A percentile compares a stretch with the other conserved stretches of the same genome.
Evolutionary conservation across 2,113 vertebrate species (phyloP).

Genomic region (Arothron firmamentum): DNA sequence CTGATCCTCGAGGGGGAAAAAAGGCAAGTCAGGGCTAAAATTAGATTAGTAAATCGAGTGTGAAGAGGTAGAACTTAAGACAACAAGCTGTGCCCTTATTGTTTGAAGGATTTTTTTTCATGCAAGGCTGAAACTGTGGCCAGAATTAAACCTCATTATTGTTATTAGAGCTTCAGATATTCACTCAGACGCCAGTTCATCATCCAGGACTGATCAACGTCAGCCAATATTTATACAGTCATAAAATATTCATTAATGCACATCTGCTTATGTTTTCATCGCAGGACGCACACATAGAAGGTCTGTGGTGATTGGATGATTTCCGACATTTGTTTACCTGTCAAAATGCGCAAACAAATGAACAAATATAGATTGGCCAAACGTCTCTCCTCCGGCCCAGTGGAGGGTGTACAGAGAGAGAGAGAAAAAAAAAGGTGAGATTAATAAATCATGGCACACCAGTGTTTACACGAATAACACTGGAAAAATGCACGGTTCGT

Average conservation of each 20-base stretch:
- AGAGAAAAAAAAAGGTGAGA: constrained; percentile 39
- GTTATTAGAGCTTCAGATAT: constrained; percentile 6
- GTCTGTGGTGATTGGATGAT: not conserved
- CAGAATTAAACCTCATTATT: constrained; percentile 7
- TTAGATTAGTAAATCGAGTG: constrained; percentile 50
- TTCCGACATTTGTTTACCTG: constrained; percentile 22
- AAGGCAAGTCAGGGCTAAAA: constrained; percentile 41
- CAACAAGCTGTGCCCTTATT: constrained; percentile 20
- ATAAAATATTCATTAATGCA: constrained; percentile 28
- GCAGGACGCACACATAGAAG: constrained; percentile 11
- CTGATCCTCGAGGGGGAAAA: constrained; percentile 31
- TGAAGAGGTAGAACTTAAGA: constrained; percentile 28
- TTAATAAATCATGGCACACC: constrained; percentile 24
- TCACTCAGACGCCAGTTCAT: constrained; percentile 5
- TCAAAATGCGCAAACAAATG: constrained; percentile 13
- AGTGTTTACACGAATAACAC: constrained; percentile 41
- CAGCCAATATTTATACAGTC: constrained; percentile 16
- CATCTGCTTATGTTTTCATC: constrained; percentile 17
- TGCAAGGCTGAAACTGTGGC: constrained; percentile 3
- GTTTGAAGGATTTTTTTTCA: constrained; percentile 34
- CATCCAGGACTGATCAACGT: constrained; percentile 14
- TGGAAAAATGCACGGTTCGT: constrained; percentile 15
- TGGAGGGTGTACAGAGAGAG: constrained; percentile 7
- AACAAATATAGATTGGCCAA: constrained; percentile 20
- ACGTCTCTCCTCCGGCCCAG: constrained; percentile 8